These are phyloP conservation scores for Tautogolabrus adspersus DNA, from an alignment of 2,113 vertebrate species.

Conservation along the genomic window DNA sequence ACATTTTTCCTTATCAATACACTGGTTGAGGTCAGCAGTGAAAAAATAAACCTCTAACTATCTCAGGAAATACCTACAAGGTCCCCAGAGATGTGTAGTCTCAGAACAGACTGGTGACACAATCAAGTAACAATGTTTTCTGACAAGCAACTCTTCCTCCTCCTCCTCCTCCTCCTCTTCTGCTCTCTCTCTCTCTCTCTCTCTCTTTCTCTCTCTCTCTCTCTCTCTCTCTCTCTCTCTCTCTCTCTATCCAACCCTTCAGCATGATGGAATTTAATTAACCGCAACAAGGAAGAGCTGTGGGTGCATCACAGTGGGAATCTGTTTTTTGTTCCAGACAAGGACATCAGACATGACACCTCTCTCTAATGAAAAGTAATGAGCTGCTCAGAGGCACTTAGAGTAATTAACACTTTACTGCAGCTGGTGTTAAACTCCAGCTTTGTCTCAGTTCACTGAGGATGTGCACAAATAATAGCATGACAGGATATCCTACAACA, in stretches of 20 bases:
- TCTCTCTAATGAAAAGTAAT: conserved; percentile 58
- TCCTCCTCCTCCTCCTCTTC: conserved; percentile 3
- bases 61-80: conserved; percentile 63
- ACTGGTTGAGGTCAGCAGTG: conserved; percentile 45
- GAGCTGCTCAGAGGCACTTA: conserved; percentile 33
- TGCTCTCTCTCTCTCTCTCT: neutral
- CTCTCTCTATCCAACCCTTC: conserved; percentile 21
- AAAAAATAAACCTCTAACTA: conserved; percentile 44
- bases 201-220: neutral
- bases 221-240: conserved; percentile 3
- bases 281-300: conserved; percentile 22
- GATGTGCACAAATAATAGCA: neutral
- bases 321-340: conserved; percentile 49
- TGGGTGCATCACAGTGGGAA: conserved; percentile 36
- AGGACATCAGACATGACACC: conserved; percentile 54
- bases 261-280: conserved; percentile 66
- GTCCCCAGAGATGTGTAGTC: conserved; percentile 47
- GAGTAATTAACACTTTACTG: conserved; percentile 24
- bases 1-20: conserved; percentile 31
- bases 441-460: neutral
- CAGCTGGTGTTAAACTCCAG: conserved; percentile 17
- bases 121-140: conserved; percentile 42
- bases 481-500: neutral
- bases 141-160: conserved; percentile 1
- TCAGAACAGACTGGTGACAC: conserved; percentile 32